Evolutionary conservation across 2,888 invertebrate genomes (phyloP).

Genomic region (Andrena flavipes): DNA sequence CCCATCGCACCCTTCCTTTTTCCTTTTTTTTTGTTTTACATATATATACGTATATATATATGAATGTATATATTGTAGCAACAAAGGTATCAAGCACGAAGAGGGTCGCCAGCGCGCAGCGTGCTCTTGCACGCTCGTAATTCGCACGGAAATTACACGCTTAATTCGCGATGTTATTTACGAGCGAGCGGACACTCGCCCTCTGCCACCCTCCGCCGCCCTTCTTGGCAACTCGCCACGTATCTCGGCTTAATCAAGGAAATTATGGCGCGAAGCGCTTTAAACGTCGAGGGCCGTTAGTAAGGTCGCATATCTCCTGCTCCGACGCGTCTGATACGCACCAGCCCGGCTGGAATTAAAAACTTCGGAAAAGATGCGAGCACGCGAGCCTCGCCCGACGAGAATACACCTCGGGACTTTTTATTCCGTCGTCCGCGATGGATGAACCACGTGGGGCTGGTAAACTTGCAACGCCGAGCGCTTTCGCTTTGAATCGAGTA

Average conservation of each 20-base stretch:
- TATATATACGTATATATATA: too few relatives aligned
- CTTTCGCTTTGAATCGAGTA: conserved; percentile 11
- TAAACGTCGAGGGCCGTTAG: conserved; percentile 74
- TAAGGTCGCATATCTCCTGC: conserved; percentile 68
- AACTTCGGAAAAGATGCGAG: conserved; percentile 54
- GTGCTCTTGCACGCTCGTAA: conserved; percentile 61
- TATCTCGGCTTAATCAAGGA: conserved; percentile 78
- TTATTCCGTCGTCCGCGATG: too few relatives aligned
- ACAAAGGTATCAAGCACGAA: conserved; percentile 59
- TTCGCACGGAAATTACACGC: conserved; percentile 76
- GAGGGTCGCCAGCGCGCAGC: not conserved
- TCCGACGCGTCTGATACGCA: conserved; percentile 60
- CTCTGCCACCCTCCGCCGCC: conserved; percentile 44
- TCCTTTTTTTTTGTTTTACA: not conserved
- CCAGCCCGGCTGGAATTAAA: conserved; percentile 56
- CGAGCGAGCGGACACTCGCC: conserved; percentile 71
- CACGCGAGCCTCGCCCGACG: conserved; percentile 36
- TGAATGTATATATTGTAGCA: not conserved
- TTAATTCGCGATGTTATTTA: conserved; percentile 78
- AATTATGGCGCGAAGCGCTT: conserved; percentile 76
- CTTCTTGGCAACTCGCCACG: conserved; percentile 74
- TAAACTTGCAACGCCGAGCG: not conserved
- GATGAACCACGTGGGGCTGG: not conserved
- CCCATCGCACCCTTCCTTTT: not conserved
- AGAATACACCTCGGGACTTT: not conserved